Conservation (phyloP, 2,888 invertebrate genomes). For the Sphaerophoria taeniata region DNA sequence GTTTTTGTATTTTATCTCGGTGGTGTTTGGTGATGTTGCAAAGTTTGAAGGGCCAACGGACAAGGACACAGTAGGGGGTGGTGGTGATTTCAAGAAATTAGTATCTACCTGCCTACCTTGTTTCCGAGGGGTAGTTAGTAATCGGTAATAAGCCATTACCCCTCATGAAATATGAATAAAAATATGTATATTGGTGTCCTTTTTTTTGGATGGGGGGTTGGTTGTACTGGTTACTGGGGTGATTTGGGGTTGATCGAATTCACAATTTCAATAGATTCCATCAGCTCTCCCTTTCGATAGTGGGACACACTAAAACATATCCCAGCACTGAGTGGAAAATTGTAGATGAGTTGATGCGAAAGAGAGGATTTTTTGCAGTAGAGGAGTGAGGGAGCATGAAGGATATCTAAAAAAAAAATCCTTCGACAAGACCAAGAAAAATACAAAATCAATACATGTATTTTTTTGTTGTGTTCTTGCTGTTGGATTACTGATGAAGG, state of each 20-base stretch:
- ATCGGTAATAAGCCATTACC: conserved; percentile 75
- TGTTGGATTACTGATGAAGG: conserved; percentile 59
- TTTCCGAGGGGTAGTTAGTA: conserved; percentile 74
- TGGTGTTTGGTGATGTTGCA: not conserved
- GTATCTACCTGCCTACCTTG: conserved; percentile 75
- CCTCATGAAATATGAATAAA: conserved; percentile 75
- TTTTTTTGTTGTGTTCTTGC: conserved; percentile 45
- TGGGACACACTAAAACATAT: conserved; percentile 59
- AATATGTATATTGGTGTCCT: conserved; percentile 69
- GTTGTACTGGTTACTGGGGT: not conserved
- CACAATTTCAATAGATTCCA: conserved; percentile 72
- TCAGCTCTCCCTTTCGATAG: conserved; percentile 8
- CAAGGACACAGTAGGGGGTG: conserved; percentile 18
- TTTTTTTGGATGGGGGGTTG: conserved; percentile 1
- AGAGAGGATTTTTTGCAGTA: conserved; percentile 38
- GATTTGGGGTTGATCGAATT: conserved; percentile 65
- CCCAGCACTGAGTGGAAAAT: conserved; percentile 42
- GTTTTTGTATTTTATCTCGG: conserved; percentile 30
- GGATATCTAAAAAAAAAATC: conserved; percentile 55
- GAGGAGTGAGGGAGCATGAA: conserved; percentile 42
- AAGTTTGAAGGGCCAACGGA: conserved; percentile 44
- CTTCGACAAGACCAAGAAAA: conserved; percentile 67
- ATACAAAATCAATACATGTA: conserved; percentile 73
- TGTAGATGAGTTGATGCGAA: conserved; percentile 62
- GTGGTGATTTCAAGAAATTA: conserved; percentile 72